These are phyloP conservation scores for Listronotus bonariensis DNA, from an alignment of 1,140 invertebrate species.

Conservation along the genomic window DNA sequence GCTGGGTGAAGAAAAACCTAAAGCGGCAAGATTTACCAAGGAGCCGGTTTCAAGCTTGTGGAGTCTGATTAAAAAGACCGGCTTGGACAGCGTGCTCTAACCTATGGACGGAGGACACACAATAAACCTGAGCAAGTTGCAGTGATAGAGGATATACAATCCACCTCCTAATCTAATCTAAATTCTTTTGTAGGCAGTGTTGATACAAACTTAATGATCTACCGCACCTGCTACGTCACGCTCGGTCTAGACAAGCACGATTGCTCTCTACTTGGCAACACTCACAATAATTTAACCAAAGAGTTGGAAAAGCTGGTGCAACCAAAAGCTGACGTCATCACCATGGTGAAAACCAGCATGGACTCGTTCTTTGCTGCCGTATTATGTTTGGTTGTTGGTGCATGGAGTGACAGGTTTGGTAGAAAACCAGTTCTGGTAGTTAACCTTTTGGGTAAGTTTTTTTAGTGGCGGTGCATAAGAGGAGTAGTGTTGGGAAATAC, in stretches of 20 bases:
- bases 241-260: slow-evolving; percentile 58
- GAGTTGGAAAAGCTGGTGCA: slow-evolving; percentile 66
- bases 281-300: slow-evolving; percentile 57
- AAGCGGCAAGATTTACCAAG: too few relatives aligned
- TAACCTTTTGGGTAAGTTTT: slow-evolving; percentile 14
- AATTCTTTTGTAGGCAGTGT: slow-evolving; percentile 57
- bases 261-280: slow-evolving; percentile 59
- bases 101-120: too few relatives aligned
- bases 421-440: slow-evolving; percentile 68
- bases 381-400: slow-evolving; percentile 68
- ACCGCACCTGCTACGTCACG: slow-evolving; percentile 60
- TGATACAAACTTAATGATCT: slow-evolving; percentile 60
- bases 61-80: too few relatives aligned
- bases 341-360: slow-evolving; percentile 62
- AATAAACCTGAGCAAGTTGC: too few relatives aligned
- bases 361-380: slow-evolving; percentile 66
- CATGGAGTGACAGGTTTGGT: slow-evolving; percentile 75
- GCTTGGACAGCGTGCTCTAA: too few relatives aligned
- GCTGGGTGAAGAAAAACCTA: too few relatives aligned
- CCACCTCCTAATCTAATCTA: too few relatives aligned
- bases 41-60: too few relatives aligned
- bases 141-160: too few relatives aligned
- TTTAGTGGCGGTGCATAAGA: too few relatives aligned
- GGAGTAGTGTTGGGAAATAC: too few relatives aligned
- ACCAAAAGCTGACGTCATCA: slow-evolving; percentile 64